A percentile compares a stretch with the other conserved stretches of the same genome.
Conservation (phyloP, 2,888 invertebrate genomes). For the Julus scandinavius region DNA sequence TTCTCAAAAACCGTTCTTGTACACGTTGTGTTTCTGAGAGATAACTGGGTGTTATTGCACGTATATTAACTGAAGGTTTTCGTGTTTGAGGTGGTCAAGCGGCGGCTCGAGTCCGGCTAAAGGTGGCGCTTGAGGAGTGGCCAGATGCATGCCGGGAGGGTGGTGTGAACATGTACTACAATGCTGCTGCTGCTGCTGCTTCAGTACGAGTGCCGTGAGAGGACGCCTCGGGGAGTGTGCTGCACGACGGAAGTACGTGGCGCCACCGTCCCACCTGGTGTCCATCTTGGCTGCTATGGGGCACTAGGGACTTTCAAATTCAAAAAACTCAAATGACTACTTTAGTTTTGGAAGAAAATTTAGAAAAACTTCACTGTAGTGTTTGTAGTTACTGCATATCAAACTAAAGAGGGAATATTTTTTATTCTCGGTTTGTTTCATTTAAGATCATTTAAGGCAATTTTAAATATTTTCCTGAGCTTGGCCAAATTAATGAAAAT, state of each 20-base stretch:
- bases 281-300: not conserved
- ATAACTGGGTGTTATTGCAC: conserved; percentile 54
- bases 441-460: no score
- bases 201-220: conserved; percentile 45
- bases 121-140: conserved; percentile 44
- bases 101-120: conserved; percentile 40
- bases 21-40: conserved; percentile 44
- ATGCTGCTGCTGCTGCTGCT: conserved; percentile 9
- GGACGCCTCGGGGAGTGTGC: conserved; percentile 35
- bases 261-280: conserved; percentile 17
- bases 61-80: conserved; percentile 53
- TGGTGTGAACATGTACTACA: conserved; percentile 30
- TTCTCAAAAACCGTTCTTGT: conserved; percentile 32
- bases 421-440: no score
- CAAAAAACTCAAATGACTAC: no score
- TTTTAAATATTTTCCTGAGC: no score
- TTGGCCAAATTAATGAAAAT: no score
- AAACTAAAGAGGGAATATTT: no score
- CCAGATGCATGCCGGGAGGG: conserved; percentile 36
- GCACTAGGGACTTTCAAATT: no score
- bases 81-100: conserved; percentile 49
- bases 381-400: no score
- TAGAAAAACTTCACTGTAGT: no score
- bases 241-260: conserved; percentile 14
- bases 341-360: no score